phyloP scores from a whole-genome alignment of 2,113 vertebrate species.

The Notechis scutatus region DNA sequence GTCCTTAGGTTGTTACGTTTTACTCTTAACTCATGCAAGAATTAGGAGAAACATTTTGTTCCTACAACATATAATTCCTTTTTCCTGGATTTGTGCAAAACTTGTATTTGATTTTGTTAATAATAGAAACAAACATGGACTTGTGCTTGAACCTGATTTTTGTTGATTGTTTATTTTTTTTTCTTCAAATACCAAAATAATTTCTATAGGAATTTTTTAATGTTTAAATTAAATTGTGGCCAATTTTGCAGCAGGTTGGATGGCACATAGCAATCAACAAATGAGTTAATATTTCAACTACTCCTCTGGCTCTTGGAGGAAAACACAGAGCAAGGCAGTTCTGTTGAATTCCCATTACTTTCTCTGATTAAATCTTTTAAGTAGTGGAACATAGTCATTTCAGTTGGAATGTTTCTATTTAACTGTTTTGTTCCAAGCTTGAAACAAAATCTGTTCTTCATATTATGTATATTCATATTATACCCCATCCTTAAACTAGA shows the following conservation, averaged over 20 bases:
- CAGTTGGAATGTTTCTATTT: not conserved
- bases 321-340: not conserved
- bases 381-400: not conserved
- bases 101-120: not conserved
- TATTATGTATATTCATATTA: not conserved
- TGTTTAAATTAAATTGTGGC: not conserved
- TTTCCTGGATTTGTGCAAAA: not conserved
- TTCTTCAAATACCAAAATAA: not conserved
- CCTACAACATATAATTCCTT: not conserved
- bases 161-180: not conserved
- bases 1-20: not conserved
- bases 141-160: not conserved
- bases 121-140: not conserved
- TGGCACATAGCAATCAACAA: not conserved
- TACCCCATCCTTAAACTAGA: not conserved
- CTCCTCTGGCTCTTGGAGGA: not conserved
- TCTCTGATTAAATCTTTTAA: not conserved
- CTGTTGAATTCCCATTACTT: not conserved
- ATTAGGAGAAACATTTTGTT: not conserved
- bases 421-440: not conserved
- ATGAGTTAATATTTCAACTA: not conserved
- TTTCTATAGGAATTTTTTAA: not conserved
- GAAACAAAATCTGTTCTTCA: not conserved
- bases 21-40: not conserved
- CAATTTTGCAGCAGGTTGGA: not conserved